Base-by-base conservation (phyloP, 1,140 invertebrate genomes). In the Leptinotarsa undecemlineata region DNA sequence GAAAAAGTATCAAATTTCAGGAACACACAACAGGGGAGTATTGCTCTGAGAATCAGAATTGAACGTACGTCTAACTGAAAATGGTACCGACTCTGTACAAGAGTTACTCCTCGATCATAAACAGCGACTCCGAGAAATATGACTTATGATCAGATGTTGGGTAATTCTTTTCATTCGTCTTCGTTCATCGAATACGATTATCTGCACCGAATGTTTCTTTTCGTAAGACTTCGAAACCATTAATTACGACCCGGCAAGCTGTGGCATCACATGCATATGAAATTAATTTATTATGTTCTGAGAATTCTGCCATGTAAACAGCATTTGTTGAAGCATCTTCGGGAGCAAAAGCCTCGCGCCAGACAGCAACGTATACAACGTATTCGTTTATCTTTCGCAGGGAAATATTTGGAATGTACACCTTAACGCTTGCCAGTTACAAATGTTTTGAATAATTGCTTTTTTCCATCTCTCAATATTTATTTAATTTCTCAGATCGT, bases 111-210 rank as follows among this genome's bases (percentile, higher is more conserved):
- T 33, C 33, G 33, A 33, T 33, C 33, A 33, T 33, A 33, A 33
- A 33, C 33, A 33, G 33, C 33, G 33, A 8, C 33, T 33, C 33
- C 33, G 33, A 33, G 33, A 11, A 57, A 57, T 57, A 57, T 57
- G 51, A 57, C 51, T 57, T 57, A 57, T 57, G 51, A 57, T 57
- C 51, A 57, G n/a, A 57, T 57, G 51, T 57, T n/a, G 15, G 51
- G 51, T 57, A 57, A 57, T n/a, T 57, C 51, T 57, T 57, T n/a
- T 57, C 51, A 57, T 57, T 57, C 51, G n/a, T 57, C 51, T 57
- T 6, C n/a, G 51, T 57, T 57, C 15, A 57, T 17, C 51, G n/a
- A 15, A 57, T 57, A 1, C 3, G 51, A 57, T 57, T 57, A 57
- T 57, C 51, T 57, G 15, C n/a, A 57, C 51, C 51, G 51, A 57